phyloP scores from a whole-genome alignment of 2,113 vertebrate genomes.

The Piliocolobus tephrosceles region DNA sequence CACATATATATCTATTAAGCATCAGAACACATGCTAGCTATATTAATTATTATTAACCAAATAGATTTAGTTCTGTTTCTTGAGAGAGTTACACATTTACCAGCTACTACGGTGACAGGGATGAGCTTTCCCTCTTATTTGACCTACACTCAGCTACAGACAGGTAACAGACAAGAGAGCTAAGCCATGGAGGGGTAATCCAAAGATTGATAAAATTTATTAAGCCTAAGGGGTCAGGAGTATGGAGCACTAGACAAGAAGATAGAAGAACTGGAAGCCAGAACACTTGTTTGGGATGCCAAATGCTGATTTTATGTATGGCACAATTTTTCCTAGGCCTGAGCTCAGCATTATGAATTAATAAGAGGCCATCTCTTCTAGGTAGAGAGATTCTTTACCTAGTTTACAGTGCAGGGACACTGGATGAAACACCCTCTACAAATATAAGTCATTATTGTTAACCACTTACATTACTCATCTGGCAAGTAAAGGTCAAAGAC shows the following conservation, averaged over 20 bases:
- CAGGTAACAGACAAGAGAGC: neutral
- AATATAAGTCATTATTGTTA: conserved; percentile 70
- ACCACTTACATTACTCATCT: conserved; percentile 74
- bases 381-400: neutral
- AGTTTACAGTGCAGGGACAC: conserved; percentile 46
- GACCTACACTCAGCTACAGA: neutral
- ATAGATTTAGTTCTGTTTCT: conserved; percentile 16
- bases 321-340: neutral
- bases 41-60: neutral
- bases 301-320: neutral
- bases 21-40: neutral
- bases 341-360: neutral
- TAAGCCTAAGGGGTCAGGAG: neutral
- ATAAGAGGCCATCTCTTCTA: neutral
- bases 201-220: neutral
- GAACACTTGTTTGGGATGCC: neutral
- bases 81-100: conserved; percentile 22
- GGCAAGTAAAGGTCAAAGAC: conserved; percentile 65
- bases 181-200: neutral
- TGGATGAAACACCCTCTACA: conserved; percentile 71
- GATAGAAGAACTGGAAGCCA: neutral
- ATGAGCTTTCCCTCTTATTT: neutral
- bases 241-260: neutral
- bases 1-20: neutral
- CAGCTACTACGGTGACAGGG: neutral